phyloP scores from a whole-genome alignment of 2,113 vertebrate species.

The Pomatorhinus ruficollis region DNA sequence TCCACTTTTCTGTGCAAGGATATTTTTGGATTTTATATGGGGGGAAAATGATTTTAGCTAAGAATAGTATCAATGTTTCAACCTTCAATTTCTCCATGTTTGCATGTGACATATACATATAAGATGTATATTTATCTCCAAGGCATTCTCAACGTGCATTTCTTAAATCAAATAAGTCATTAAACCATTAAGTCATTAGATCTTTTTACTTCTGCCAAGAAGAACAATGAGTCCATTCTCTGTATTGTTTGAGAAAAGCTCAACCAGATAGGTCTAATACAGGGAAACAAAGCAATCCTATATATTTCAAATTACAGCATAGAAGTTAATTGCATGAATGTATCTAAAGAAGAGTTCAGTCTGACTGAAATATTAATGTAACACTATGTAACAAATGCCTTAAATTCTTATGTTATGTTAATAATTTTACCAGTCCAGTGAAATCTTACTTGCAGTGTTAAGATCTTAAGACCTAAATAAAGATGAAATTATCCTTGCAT shows the following conservation, averaged over 20 bases:
- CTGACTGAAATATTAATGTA: slow-evolving; percentile 28
- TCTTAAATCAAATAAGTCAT: slow-evolving; percentile 26
- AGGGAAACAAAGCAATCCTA: neutral
- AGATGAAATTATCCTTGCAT: neutral
- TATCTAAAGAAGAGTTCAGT: neutral
- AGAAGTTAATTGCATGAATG: neutral
- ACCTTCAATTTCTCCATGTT: neutral
- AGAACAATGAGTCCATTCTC: neutral
- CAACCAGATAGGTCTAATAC: neutral
- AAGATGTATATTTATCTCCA: slow-evolving; percentile 27
- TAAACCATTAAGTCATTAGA: slow-evolving; percentile 13
- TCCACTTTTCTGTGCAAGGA: neutral
- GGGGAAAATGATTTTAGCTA: slow-evolving; percentile 27
- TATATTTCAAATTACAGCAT: neutral
- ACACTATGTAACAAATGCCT: slow-evolving; percentile 50
- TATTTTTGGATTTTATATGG: slow-evolving; percentile 8
- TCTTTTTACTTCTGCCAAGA: slow-evolving; percentile 21
- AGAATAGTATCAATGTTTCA: slow-evolving; percentile 9
- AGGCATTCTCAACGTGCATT: neutral
- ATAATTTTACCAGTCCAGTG: slow-evolving; percentile 19
- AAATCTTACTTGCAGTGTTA: slow-evolving; percentile 9
- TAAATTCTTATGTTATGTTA: slow-evolving; percentile 15
- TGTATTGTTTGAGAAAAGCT: slow-evolving; percentile 43
- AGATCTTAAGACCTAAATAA: slow-evolving; percentile 62
- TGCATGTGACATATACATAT: slow-evolving; percentile 36